phyloP scores from a whole-genome alignment of 2,888 invertebrate genomes.

The Marronus borbonicus region DNA sequence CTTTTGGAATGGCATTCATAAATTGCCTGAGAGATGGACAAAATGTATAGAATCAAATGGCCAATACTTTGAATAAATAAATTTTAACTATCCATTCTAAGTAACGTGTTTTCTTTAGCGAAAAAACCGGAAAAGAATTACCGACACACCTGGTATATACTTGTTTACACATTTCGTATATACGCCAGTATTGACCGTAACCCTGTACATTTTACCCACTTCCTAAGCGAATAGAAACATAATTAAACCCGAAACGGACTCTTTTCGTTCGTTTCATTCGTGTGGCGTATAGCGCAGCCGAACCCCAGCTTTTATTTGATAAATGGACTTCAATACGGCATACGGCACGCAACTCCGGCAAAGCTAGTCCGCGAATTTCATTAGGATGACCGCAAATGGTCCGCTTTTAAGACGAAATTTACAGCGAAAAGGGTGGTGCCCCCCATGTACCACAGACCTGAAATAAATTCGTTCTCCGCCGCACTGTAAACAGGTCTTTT shows the following conservation, averaged over 20 bases:
- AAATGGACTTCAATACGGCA: constrained; percentile 32
- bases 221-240: constrained; percentile 16
- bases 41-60: no score
- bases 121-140: no score
- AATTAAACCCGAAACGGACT: constrained; percentile 14
- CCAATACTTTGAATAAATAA: no score
- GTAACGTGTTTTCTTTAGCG: no score
- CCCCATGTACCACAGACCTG: constrained; percentile 1
- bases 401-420: constrained; percentile 32
- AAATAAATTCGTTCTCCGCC: constrained; percentile 33
- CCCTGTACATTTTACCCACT: neutral
- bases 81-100: no score
- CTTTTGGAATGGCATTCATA: no score
- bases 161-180: no score
- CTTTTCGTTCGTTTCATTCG: neutral
- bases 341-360: neutral
- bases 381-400: constrained; percentile 35
- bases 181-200: no score
- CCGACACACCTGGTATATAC: no score
- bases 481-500: constrained; percentile 39
- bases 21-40: no score
- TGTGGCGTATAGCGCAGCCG: no score
- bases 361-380: constrained; percentile 8
- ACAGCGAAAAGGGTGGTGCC: constrained; percentile 23
- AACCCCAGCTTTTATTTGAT: constrained; percentile 30